Conservation (phyloP, 2,113 vertebrate species). For the Hydrochoerus hydrochaeris region DNA sequence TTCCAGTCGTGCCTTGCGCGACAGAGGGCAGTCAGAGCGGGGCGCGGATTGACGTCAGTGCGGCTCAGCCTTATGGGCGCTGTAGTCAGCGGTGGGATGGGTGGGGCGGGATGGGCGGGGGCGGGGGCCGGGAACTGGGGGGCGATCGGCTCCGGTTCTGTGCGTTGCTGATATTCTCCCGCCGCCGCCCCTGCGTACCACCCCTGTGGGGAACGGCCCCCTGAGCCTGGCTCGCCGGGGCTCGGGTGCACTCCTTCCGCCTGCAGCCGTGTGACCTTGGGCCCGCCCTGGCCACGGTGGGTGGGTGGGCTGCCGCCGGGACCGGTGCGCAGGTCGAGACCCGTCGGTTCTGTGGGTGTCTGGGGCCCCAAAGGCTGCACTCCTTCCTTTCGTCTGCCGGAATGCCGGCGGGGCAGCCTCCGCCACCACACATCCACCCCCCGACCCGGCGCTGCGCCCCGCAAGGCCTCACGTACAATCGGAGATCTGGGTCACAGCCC, state of each 20-base stretch:
- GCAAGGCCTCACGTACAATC: background rate
- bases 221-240: background rate
- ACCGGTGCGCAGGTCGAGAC: background rate
- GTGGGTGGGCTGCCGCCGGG: background rate
- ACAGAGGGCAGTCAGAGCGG: background rate
- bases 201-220: fast-evolving
- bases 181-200: background rate
- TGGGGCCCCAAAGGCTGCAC: background rate
- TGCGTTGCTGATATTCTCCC: background rate
- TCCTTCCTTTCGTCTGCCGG: background rate
- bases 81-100: conserved; percentile 69
- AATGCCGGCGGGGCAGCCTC: too few relatives aligned
- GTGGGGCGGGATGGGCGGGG: background rate
- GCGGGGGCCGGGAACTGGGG: background rate
- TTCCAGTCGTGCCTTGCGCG: conserved; percentile 67
- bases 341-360: background rate
- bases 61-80: conserved; percentile 47
- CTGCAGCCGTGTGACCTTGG: conserved; percentile 64
- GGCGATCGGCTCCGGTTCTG: background rate
- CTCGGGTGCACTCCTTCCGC: background rate
- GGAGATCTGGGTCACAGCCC: background rate
- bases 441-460: background rate
- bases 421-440: background rate
- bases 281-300: background rate
- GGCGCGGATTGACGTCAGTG: background rate